Conservation (phyloP, 1,140 invertebrate genomes). For the Drosophila orena region DNA sequence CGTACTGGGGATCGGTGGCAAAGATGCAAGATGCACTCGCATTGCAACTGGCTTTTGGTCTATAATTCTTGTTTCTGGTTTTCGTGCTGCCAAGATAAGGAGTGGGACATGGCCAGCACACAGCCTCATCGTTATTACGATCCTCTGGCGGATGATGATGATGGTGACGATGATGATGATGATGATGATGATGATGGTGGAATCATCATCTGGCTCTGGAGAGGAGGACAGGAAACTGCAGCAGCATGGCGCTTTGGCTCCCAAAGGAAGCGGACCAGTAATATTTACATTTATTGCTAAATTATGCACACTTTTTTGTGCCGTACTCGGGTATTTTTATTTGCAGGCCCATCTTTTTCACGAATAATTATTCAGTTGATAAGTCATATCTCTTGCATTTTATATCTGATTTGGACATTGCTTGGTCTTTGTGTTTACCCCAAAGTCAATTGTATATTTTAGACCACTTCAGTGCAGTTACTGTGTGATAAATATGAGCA, state of each 20-base stretch:
- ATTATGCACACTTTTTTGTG: conserved; percentile 77
- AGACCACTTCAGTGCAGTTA: background rate
- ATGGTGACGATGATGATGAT: conserved; percentile 15
- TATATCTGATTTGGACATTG: conserved; percentile 4
- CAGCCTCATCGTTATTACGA: conserved; percentile 55
- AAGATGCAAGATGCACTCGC: conserved; percentile 19
- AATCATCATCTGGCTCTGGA: conserved; percentile 34
- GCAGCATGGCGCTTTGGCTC: conserved; percentile 68
- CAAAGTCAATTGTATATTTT: background rate
- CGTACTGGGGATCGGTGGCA: conserved; percentile 20
- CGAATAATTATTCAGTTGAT: conserved; percentile 42
- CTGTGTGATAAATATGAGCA: background rate
- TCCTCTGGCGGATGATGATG: conserved; percentile 33
- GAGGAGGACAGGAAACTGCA: conserved; percentile 49
- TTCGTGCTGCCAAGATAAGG: conserved; percentile 76
- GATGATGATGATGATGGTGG: conserved; percentile 28
- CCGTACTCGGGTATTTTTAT: conserved; percentile 46
- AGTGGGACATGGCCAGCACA: conserved; percentile 59
- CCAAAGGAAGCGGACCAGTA: conserved; percentile 80
- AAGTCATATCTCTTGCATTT: conserved; percentile 25
- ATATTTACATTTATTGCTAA: conserved; percentile 83
- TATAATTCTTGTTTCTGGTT: conserved; percentile 82
- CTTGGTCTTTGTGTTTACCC: background rate
- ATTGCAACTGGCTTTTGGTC: conserved; percentile 78
- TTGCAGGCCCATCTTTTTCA: conserved; percentile 41